Evolutionary conservation across 53 echinoderm and acorn worm species (phyloP).

Genomic region (Echinarachnius parma): DNA sequence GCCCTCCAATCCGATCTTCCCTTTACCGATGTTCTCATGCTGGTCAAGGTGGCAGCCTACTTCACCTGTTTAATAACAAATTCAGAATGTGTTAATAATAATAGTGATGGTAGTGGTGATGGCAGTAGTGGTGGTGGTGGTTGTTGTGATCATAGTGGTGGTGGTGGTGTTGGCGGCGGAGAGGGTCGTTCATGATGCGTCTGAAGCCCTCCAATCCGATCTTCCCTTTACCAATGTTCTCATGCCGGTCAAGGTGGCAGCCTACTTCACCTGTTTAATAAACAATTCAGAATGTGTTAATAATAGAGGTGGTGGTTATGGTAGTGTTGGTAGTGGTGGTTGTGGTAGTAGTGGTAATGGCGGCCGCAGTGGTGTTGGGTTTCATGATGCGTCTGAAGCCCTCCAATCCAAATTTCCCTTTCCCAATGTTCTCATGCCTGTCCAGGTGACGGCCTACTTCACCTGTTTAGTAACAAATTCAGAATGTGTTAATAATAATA

Average conservation of each 20-base stretch:
- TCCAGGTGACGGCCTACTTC: slow-evolving; percentile 79
- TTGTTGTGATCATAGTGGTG: too few relatives aligned
- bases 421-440: slow-evolving; percentile 89
- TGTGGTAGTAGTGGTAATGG: too few relatives aligned
- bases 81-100: background rate
- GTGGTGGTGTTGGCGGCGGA: too few relatives aligned
- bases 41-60: slow-evolving; percentile 82
- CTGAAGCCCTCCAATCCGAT: slow-evolving; percentile 75
- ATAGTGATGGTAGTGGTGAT: too few relatives aligned
- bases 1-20: slow-evolving; percentile 70
- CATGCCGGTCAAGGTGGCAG: slow-evolving; percentile 83
- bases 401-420: slow-evolving; percentile 73
- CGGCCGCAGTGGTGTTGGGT: too few relatives aligned
- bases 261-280: slow-evolving; percentile 67
- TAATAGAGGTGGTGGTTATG: too few relatives aligned
- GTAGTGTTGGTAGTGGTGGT: background rate
- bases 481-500: background rate
- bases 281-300: too few relatives aligned
- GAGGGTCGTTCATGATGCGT: slow-evolving; percentile 81
- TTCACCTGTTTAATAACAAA: slow-evolving; percentile 46
- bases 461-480: slow-evolving; percentile 38
- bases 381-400: slow-evolving; percentile 77
- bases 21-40: slow-evolving; percentile 89
- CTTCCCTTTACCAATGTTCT: slow-evolving; percentile 81
- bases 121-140: too few relatives aligned